Conservation (phyloP, 2,888 invertebrate species). For the Timandra comae region DNA sequence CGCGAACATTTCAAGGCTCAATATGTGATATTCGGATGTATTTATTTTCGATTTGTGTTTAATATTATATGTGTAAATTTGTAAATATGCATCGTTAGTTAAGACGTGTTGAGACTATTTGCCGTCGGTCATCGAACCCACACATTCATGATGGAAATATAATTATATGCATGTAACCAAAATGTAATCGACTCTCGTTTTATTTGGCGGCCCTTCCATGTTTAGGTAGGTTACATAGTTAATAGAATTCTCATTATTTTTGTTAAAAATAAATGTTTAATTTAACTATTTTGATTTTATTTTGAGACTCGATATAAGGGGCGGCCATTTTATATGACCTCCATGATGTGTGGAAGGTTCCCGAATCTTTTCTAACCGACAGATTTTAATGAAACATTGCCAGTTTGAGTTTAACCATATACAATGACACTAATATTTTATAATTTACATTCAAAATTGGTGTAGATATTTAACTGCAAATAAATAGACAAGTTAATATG, state of each 20-base stretch:
- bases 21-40: no score
- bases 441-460: no score
- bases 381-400: no score
- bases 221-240: not conserved
- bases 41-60: no score
- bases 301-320: conserved; percentile 7
- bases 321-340: no score
- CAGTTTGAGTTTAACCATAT: no score
- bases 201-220: not conserved
- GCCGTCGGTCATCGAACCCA: not conserved
- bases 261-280: conserved; percentile 13
- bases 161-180: conserved; percentile 1
- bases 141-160: not conserved
- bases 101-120: conserved; percentile 25
- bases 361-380: no score
- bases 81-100: conserved; percentile 56
- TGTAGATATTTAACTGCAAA: no score
- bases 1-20: no score
- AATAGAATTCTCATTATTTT: conserved; percentile 10
- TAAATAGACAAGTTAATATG: no score
- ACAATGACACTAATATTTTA: no score
- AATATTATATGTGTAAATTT: conserved; percentile 44
- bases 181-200: not conserved
- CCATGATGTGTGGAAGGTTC: no score
- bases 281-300: conserved; percentile 7